phyloP scores from a whole-genome alignment of 2,113 vertebrate genomes.

The Henicopernis longicauda region DNA sequence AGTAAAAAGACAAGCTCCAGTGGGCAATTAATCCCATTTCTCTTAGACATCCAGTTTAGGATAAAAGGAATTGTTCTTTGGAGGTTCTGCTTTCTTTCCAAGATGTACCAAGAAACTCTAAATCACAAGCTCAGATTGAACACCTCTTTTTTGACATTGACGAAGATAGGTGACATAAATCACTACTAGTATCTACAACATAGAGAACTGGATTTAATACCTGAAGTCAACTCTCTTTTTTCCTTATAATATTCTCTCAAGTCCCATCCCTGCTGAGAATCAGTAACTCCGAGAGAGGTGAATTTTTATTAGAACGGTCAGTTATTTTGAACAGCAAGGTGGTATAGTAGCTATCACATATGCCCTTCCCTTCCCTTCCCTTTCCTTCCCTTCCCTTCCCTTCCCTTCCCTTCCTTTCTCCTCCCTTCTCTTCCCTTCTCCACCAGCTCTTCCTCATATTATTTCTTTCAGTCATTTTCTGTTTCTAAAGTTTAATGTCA shows the following conservation, averaged over 20 bases:
- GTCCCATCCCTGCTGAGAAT: background rate
- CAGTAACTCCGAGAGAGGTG: background rate
- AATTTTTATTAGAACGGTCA: background rate
- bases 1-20: background rate
- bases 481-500: background rate
- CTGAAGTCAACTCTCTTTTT: background rate
- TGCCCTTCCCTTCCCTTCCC: background rate
- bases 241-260: background rate
- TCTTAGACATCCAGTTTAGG: background rate
- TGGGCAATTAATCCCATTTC: background rate
- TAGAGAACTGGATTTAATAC: background rate
- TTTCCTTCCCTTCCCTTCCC: too few relatives aligned
- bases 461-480: background rate
- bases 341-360: background rate
- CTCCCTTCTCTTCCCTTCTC: too few relatives aligned
- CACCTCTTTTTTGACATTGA: background rate
- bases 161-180: background rate
- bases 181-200: background rate
- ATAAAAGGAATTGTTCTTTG: background rate
- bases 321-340: background rate
- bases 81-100: background rate
- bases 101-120: background rate
- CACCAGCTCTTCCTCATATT: background rate
- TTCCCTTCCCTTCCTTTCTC: background rate
- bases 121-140: background rate